These are phyloP conservation scores for Heptranchias perlo DNA, from an alignment of 2,113 vertebrate species.

Conservation along the genomic window DNA sequence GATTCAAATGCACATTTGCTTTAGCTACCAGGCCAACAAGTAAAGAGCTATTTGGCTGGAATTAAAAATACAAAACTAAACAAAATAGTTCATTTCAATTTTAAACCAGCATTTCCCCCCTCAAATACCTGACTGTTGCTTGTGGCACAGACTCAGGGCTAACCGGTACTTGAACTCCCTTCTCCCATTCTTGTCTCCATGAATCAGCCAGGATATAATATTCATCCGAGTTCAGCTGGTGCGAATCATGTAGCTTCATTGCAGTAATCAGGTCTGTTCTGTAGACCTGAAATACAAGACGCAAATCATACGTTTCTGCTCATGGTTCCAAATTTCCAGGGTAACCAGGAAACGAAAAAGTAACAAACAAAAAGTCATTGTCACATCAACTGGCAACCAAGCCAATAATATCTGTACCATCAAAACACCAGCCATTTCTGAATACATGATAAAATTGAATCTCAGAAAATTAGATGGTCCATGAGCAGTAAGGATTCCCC, in stretches of 20 bases:
- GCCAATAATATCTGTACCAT: background rate
- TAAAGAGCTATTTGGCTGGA: background rate
- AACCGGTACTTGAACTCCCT: slow-evolving; percentile 96
- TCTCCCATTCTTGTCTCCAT: slow-evolving; percentile 98
- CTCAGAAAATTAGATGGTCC: background rate
- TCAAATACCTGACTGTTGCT: slow-evolving; percentile 75
- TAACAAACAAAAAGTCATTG: background rate
- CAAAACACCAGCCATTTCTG: background rate
- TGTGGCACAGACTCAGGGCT: slow-evolving; percentile 84
- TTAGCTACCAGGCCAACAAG: background rate
- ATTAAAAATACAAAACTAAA: background rate
- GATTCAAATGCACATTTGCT: background rate
- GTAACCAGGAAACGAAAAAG: background rate
- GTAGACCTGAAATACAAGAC: slow-evolving; percentile 74
- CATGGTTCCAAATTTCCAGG: background rate
- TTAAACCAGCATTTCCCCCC: background rate
- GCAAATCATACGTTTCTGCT: slow-evolving; percentile 48
- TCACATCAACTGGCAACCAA: background rate
- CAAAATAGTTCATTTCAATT: background rate
- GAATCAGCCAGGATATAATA: slow-evolving; percentile 88
- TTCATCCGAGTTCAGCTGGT: slow-evolving; percentile 86
- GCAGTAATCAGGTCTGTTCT: slow-evolving; percentile 96
- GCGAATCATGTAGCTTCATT: slow-evolving; percentile 95
- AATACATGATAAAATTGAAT: background rate
- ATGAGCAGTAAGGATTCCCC: background rate